Percentiles rank a stretch among this genome's conserved stretches.
Evolutionary conservation across 2,888 invertebrate genomes (phyloP).

Genomic region (Chaetogeoica ovagalla): DNA sequence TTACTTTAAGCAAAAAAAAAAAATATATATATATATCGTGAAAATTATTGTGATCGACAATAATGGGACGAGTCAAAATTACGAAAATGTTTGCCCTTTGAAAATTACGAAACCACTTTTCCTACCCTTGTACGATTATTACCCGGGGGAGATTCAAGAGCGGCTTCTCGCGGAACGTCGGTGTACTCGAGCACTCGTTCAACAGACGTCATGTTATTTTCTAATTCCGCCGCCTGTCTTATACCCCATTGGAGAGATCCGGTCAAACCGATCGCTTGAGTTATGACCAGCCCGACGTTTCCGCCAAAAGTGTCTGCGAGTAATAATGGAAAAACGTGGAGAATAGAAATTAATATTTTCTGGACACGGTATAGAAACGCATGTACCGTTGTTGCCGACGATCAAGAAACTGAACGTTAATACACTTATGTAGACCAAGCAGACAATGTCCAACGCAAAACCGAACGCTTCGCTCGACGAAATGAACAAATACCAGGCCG

Average conservation of each 20-base stretch:
- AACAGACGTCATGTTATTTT: constrained; percentile 52
- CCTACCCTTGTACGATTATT: background rate
- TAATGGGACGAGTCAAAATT: too few relatives aligned
- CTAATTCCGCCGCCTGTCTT: constrained; percentile 44
- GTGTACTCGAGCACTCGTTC: constrained; percentile 51
- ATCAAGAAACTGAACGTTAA: constrained; percentile 30
- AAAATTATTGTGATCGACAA: too few relatives aligned
- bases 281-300: constrained; percentile 46
- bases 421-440: constrained; percentile 37
- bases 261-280: constrained; percentile 30
- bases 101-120: too few relatives aligned
- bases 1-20: too few relatives aligned
- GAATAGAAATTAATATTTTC: too few relatives aligned
- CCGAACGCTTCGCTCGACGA: constrained; percentile 41
- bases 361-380: too few relatives aligned
- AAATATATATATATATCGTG: too few relatives aligned
- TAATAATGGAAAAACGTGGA: too few relatives aligned
- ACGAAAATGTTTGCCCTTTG: too few relatives aligned
- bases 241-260: constrained; percentile 38
- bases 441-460: constrained; percentile 42
- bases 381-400: constrained; percentile 4
- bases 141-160: constrained; percentile 57
- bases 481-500: constrained; percentile 52
- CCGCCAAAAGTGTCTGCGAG: constrained; percentile 29
- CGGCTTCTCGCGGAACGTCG: constrained; percentile 48